Evolutionary conservation across 2,797 vertebrate species (phyloP), one percentile per base, ranked within the genome.

Genomic region (Octomys mimax): DNA sequence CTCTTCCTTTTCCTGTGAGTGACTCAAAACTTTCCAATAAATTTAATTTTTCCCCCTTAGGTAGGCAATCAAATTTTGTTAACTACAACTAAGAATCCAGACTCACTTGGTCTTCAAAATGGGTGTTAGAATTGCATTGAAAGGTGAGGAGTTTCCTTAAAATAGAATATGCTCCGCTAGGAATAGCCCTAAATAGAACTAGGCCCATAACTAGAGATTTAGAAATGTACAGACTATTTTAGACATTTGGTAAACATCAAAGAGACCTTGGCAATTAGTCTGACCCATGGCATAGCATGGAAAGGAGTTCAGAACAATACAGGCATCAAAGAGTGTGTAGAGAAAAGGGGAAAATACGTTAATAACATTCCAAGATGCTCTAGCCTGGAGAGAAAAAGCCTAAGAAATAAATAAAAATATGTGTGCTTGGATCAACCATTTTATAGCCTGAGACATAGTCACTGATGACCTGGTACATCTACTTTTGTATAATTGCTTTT

Each of bases 361-460:
- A 94, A 59, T 82, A 61, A 70, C 42, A 33, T 79, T 86, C 57
- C 49, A 88, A 71, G 52, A 33, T 59, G 22, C 57, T 83, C 79
- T 36, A 54, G 9, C 22, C 70, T 39, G 16, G 92, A 88, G 31
- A 87, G n/a, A 80, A 52, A 92, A 82, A 83, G 62, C 42, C 2
- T 52, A 46, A 85, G n/a, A 1, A n/a, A 59, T 90, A 78, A 93
- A 33, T 83, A 13, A 92, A 92, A 90, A 52, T 46, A 78, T 19
- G 11, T 81, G 4, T 57, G 6, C 31, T 36, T 62, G 10, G 64
- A 93, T 57, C 4, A 8, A 64, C 52, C 82, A 66, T 91, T 59
- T 93, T 79, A 73, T 6, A 70, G 68, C n/a, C 31, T 33, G 42
- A 89, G 88, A 94, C 75, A 73, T 54, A 54, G n/a, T 86, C 80